Conservation (phyloP, 2,797 vertebrate species). For the Dromococcyx pavoninus region DNA sequence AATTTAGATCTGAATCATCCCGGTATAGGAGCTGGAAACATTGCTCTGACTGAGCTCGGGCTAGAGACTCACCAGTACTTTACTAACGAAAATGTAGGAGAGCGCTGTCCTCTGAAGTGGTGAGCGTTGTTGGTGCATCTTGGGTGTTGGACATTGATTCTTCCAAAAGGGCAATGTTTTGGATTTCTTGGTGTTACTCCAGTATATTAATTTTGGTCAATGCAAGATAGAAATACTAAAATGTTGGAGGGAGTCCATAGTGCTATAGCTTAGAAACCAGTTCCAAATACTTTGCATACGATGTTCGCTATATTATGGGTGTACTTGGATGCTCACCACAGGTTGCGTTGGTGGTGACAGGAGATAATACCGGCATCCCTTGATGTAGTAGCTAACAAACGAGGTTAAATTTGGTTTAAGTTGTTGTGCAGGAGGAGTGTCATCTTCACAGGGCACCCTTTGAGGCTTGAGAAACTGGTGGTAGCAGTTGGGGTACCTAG, state of each 20-base stretch:
- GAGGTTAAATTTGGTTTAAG: neutral
- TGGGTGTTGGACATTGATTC: neutral
- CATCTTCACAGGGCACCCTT: neutral
- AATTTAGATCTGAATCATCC: neutral
- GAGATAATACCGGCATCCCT: neutral
- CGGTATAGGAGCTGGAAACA: neutral
- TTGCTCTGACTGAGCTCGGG: neutral
- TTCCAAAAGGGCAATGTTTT: neutral
- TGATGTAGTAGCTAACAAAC: neutral
- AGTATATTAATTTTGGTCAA: neutral
- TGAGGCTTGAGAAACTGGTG: neutral
- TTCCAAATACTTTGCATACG: neutral
- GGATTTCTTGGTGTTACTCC: neutral
- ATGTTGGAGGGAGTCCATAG: neutral
- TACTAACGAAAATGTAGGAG: neutral
- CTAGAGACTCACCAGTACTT: neutral
- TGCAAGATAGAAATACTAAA: neutral
- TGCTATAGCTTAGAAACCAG: neutral
- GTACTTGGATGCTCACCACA: neutral
- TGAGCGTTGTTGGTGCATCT: neutral
- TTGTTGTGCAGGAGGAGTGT: neutral
- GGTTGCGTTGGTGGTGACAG: neutral
- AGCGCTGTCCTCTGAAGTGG: neutral
- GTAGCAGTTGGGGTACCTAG: accelerated
- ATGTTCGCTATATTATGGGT: neutral